Base-by-base conservation (phyloP, 1,140 invertebrate species). In the Drosophila hydei region DNA sequence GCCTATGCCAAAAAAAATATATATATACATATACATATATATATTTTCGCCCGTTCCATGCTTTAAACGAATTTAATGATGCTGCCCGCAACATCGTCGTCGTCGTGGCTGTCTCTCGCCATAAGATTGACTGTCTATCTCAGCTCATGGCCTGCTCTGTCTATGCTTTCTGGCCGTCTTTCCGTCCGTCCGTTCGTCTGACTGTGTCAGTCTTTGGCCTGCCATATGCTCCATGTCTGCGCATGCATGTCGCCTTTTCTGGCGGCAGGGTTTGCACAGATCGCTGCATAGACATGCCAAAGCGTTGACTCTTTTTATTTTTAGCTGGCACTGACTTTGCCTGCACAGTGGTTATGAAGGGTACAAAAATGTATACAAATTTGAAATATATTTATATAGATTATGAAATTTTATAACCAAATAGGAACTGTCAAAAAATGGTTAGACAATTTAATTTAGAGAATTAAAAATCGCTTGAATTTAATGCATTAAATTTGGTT, bases 251-350 rank as follows among this genome's bases (percentile, higher is more conserved):
- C 83, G 78, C 83, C 75, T 87, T 88, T 87, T 69, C 59, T 75
- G 77, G 64, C 64, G 60, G 63, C 64, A 65, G 62, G 52, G 42
- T 60, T 72, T 50, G 47, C 64, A 71, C 65, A 71, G 77, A 81
- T 88, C 78, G 71, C 51, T 70, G 64, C 75, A 72, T 88, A 87
- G 83, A 79, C 83, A 87, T 81, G 83, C 78, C 78, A 56, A 78
- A 88, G 77, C 81, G 74, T 88, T 81, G 83, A 87, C 83, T 87
- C 78, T 88, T 87, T 85, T 87, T 78, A 88, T 87, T 87, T 87
- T 87, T 83, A 88, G 77, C 81, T 87, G 81, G 69, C 81, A 63
- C 52, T 77, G 73, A 74, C 77, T 85, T 87, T 74, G 81, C 14
- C 52, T 55, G 81, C 74, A 85, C 81, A 51, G 47, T 85, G 80